Conservation (phyloP, 2,888 invertebrate genomes). For the Aporophyla nigra region DNA sequence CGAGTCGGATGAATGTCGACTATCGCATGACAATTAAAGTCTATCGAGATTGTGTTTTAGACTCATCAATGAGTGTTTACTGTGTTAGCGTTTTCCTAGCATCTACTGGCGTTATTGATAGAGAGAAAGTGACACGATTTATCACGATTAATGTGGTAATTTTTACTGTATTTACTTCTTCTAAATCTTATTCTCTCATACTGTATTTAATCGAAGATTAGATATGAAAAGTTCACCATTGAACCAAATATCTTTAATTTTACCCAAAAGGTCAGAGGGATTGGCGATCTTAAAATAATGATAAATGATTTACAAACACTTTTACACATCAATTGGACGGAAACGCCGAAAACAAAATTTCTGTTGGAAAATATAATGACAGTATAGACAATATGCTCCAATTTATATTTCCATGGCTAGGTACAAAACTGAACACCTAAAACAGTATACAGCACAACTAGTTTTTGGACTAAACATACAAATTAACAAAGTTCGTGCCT, state of each 20-base stretch:
- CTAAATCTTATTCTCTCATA: not conserved
- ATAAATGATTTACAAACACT: no score
- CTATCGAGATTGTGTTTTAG: not conserved
- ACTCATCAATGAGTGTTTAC: not conserved
- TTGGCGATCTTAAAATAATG: not conserved
- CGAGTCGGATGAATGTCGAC: not conserved
- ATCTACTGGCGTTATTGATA: no score
- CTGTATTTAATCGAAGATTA: no score
- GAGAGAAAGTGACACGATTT: not conserved
- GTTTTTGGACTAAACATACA: slow-evolving; percentile 44
- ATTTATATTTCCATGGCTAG: not conserved
- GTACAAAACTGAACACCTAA: slow-evolving; percentile 17
- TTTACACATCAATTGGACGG: not conserved
- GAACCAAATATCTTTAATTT: not conserved
- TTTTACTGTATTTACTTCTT: not conserved
- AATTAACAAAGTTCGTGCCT: slow-evolving; percentile 56
- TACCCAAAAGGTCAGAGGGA: not conserved
- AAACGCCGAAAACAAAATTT: not conserved
- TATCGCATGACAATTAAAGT: not conserved
- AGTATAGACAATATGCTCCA: not conserved
- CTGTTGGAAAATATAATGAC: not conserved
- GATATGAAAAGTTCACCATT: no score
- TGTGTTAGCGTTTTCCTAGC: not conserved
- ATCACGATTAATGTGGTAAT: not conserved
- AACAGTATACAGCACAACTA: slow-evolving; percentile 35